Evolutionary conservation across 92 coral and sea anemone genomes (phyloP), one percentile per base, ranked within the genome.

Genomic region (Montipora capitata): DNA sequence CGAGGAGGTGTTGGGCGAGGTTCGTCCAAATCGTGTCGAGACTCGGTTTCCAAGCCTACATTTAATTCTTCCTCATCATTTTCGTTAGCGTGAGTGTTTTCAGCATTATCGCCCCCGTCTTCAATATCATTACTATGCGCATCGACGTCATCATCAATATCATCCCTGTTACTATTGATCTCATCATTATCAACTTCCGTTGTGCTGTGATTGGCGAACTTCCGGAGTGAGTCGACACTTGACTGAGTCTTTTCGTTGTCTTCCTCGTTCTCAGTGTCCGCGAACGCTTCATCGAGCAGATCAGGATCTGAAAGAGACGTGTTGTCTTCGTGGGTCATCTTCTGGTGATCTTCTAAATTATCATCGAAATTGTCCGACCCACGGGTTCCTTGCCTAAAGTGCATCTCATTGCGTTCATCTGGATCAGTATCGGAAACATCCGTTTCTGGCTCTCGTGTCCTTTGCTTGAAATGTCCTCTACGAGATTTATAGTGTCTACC

Each of bases 1-100:
- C 40, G 79, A 83, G 80, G 40, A 42, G 42, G 79, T 43, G 72
- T 57, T 4, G 43, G 20, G 57, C 80, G 87, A 83, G 87, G 87
- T 14, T 58, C 68, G 70, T 58, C 70, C 13, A 61, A 45, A 65
- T 82, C 87, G 27, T 72, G 14, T 83, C 61, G 65, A 44, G 71
- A 79, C 87, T 83, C 80, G 14, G 44, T 51, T 3, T 72, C 80
- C 72, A 44, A 41, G 40, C 45, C 48, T 18, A 7, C 42, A 16
- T 59, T 35, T 20, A 13, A 4, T 20, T 18, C 57, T 16, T 61
- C 16, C 35, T 58, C 38, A 71, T 71, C 71, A 48, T 68, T 52
- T 48, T 80, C 39, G 39, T 48, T 45, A 39, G 49, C 76, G 16
- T 57, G 16, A 9, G 16, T 5, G 15, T 49, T 8, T 10, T 16